Percentiles rank a stretch among this genome's conserved stretches.
Conservation (phyloP, 2,797 vertebrate species). For the Antrozous pallidus region DNA sequence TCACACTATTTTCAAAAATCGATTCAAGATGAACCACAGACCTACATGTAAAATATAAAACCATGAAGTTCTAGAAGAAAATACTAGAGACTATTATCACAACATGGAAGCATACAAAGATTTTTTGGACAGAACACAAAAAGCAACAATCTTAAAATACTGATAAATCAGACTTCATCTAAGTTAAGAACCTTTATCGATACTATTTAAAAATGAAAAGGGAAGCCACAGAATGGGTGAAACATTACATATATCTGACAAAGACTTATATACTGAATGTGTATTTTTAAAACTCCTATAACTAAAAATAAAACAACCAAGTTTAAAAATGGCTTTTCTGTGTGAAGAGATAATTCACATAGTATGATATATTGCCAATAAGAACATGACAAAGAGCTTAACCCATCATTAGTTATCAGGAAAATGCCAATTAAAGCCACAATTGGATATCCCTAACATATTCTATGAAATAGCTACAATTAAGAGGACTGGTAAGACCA, state of each 20-base stretch:
- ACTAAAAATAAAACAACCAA: background rate
- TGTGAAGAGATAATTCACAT: background rate
- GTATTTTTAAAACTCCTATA: background rate
- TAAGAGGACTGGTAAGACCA: background rate
- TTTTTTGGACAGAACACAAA: background rate
- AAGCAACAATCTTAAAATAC: background rate
- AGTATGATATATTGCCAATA: background rate
- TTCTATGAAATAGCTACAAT: background rate
- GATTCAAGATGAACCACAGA: background rate
- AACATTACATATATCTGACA: background rate
- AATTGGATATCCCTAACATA: background rate
- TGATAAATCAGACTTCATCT: background rate
- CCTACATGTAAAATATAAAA: background rate
- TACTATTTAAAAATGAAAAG: background rate
- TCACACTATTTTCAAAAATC: background rate
- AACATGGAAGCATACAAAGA: background rate
- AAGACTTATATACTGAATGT: background rate
- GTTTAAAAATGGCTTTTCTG: background rate
- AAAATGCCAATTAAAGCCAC: background rate
- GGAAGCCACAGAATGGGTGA: background rate
- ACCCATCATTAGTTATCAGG: background rate
- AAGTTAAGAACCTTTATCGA: conserved; percentile 9
- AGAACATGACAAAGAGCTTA: background rate
- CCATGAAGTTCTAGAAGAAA: background rate
- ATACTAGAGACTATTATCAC: background rate